Conservation (phyloP, 2,888 invertebrate species). For the Apeira syringaria region DNA sequence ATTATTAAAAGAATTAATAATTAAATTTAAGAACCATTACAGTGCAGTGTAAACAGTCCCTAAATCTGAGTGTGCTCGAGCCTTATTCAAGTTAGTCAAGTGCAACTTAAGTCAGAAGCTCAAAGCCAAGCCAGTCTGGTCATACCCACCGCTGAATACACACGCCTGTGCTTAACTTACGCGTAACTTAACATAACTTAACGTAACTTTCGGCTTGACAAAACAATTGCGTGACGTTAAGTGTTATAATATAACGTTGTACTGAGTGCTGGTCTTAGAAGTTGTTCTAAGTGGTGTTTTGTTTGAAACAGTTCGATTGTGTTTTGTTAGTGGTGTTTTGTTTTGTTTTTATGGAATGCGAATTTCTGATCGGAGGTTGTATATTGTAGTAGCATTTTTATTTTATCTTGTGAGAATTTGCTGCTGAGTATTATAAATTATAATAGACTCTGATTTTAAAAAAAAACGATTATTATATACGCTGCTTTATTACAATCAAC, state of each 20-base stretch:
- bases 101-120: constrained; percentile 6
- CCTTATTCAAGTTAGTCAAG: constrained; percentile 9
- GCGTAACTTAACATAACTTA: constrained; percentile 51
- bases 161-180: constrained; percentile 38
- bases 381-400: constrained; percentile 25
- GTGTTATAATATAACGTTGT: constrained; percentile 12
- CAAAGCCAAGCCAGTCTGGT: constrained; percentile 44
- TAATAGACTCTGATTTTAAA: too few species aligned
- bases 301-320: constrained; percentile 15
- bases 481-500: too few species aligned
- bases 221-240: constrained; percentile 17
- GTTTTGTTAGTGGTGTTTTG: constrained; percentile 3
- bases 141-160: constrained; percentile 34
- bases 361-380: constrained; percentile 35
- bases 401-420: constrained; percentile 12
- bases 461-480: too few species aligned
- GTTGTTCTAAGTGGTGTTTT: constrained; percentile 9
- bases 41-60: background rate
- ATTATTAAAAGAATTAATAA: too few species aligned
- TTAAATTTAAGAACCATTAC: too few species aligned
- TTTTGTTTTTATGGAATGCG: constrained; percentile 47
- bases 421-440: constrained; percentile 30
- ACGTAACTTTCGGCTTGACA: constrained; percentile 14
- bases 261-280: background rate
- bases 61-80: constrained; percentile 6